Evolutionary conservation across 2,888 invertebrate species (phyloP).

Genomic region (Drosophila multiciliata): DNA sequence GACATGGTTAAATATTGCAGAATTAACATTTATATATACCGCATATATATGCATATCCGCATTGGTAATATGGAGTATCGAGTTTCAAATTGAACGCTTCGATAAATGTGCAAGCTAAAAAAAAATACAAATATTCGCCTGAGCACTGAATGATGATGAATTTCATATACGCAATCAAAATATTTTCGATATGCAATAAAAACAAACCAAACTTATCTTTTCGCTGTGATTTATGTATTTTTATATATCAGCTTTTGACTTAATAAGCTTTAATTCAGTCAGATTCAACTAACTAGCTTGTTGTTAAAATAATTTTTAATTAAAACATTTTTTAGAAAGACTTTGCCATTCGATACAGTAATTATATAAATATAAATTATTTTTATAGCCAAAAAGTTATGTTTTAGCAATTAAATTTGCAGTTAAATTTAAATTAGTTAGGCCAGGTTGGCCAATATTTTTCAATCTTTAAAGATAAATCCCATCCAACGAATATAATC

Average conservation of each 20-base stretch:
- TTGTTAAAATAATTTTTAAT: too few relatives aligned
- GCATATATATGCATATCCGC: neutral
- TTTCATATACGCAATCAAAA: conserved; percentile 7
- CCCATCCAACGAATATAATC: conserved; percentile 1
- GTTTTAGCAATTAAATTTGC: conserved; percentile 7
- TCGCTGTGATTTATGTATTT: neutral
- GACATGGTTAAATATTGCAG: conserved; percentile 27
- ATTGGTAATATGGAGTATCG: conserved; percentile 18
- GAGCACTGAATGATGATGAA: conserved; percentile 5
- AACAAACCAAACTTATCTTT: conserved; percentile 2
- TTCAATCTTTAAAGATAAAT: neutral
- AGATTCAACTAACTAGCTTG: neutral
- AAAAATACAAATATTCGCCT: neutral
- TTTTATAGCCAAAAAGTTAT: too few relatives aligned
- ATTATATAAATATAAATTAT: too few relatives aligned
- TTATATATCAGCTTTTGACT: neutral
- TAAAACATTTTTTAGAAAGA: too few relatives aligned
- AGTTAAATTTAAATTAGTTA: conserved; percentile 3
- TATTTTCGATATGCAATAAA: neutral
- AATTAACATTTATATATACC: conserved; percentile 6
- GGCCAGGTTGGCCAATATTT: neutral
- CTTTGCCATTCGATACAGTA: too few relatives aligned
- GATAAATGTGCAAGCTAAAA: neutral
- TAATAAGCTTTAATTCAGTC: neutral
- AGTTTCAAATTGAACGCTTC: neutral